phyloP scores from a whole-genome alignment of 1,140 invertebrate genomes.

The Lepidurus couesii region DNA sequence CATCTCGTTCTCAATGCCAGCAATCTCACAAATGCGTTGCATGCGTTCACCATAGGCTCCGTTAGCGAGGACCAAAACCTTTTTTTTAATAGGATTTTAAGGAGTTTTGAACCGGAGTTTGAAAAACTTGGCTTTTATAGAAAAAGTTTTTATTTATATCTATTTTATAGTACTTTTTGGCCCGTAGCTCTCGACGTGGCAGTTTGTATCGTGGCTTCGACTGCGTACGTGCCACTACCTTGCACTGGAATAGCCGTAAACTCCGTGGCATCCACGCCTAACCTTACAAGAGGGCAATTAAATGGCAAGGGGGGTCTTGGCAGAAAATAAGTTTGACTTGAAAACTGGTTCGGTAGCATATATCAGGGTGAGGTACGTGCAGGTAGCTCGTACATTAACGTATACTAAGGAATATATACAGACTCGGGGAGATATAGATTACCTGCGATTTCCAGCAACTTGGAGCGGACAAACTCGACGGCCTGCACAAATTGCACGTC shows the following conservation, averaged over 20 bases:
- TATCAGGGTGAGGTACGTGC: too few relatives aligned
- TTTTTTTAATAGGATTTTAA: too few relatives aligned
- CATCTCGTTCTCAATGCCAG: too few relatives aligned
- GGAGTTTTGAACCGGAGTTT: too few relatives aligned
- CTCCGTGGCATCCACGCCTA: conserved; percentile 43
- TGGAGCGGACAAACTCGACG: conserved; percentile 44
- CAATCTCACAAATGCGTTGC: too few relatives aligned
- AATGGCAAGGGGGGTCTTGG: neutral
- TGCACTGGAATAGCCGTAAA: conserved; percentile 48
- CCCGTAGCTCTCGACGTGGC: conserved; percentile 34
- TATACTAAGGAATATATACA: neutral
- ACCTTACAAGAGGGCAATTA: conserved; percentile 4
- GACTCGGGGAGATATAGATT: conserved; percentile 30
- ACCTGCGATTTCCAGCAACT: conserved; percentile 48
- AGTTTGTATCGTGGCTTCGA: conserved; percentile 49
- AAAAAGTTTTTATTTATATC: neutral
- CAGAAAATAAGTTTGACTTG: neutral
- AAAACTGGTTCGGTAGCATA: too few relatives aligned
- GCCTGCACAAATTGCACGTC: conserved; percentile 47
- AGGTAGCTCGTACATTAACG: too few relatives aligned
- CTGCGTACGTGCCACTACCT: conserved; percentile 50
- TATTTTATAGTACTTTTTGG: neutral
- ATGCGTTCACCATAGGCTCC: too few relatives aligned
- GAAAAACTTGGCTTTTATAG: too few relatives aligned
- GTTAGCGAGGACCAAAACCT: too few relatives aligned